Conservation (phyloP, 2,888 invertebrate species). For the Synanthedon tipuliformis region DNA sequence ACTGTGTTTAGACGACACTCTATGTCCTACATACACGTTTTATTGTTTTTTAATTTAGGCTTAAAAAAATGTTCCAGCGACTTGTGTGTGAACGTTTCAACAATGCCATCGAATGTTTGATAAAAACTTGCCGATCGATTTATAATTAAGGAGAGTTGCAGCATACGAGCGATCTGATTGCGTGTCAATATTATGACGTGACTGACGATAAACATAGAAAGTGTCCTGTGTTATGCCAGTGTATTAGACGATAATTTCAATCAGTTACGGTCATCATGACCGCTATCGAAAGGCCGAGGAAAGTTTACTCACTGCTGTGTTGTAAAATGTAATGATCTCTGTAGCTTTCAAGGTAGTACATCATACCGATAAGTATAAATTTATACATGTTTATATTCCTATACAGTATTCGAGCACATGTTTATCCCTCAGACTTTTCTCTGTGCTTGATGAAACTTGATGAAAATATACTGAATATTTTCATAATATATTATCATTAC, state of each 20-base stretch:
- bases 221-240: not conserved
- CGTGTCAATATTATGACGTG: not conserved
- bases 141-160: conserved; percentile 6
- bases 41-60: conserved; percentile 24
- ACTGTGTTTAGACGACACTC: conserved; percentile 17
- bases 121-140: conserved; percentile 11
- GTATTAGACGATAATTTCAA: not conserved
- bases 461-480: too few species aligned
- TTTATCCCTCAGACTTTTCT: too few species aligned
- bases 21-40: conserved; percentile 33
- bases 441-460: too few species aligned
- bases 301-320: not conserved
- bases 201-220: not conserved
- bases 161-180: not conserved
- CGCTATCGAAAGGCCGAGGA: not conserved
- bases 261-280: not conserved
- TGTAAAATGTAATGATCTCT: too few species aligned
- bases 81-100: conserved; percentile 21
- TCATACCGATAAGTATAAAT: too few species aligned
- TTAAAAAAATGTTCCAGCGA: conserved; percentile 9
- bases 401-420: too few species aligned
- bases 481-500: too few species aligned
- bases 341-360: too few species aligned
- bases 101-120: conserved; percentile 10
- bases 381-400: too few species aligned